These are phyloP conservation scores for Festucalex cinctus DNA, from an alignment of 2,113 vertebrate genomes.

Conservation along the genomic window DNA sequence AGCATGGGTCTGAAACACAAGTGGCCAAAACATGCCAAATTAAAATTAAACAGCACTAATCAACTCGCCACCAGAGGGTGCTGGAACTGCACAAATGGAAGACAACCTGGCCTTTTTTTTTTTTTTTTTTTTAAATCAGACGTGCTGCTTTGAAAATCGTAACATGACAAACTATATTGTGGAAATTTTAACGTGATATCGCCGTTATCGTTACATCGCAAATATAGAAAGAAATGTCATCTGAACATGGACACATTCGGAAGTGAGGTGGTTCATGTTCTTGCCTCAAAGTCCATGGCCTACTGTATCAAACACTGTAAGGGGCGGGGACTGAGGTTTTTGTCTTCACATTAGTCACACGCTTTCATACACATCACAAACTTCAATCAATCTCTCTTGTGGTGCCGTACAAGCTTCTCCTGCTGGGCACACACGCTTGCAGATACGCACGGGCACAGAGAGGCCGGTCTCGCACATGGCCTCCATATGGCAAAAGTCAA, in stretches of 20 bases:
- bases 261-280: conserved; percentile 36
- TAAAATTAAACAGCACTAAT: too few species aligned
- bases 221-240: neutral
- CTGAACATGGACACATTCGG: conserved; percentile 55
- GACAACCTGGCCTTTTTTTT: too few species aligned
- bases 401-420: conserved; percentile 43
- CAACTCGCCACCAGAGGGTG: too few species aligned
- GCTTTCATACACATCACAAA: conserved; percentile 33
- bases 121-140: too few species aligned
- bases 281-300: conserved; percentile 19
- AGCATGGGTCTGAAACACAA: too few species aligned
- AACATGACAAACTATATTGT: too few species aligned
- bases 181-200: too few species aligned
- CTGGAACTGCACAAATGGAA: too few species aligned
- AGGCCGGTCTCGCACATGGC: conserved; percentile 71
- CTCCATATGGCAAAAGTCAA: conserved; percentile 73
- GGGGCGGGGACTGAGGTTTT: conserved; percentile 4
- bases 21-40: too few species aligned
- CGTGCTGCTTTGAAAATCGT: too few species aligned
- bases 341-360: conserved; percentile 15
- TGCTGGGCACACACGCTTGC: conserved; percentile 40
- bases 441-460: conserved; percentile 47
- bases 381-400: conserved; percentile 43
- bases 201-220: too few species aligned
- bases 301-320: conserved; percentile 7